These are phyloP conservation scores for Dioctria rufipes DNA, from an alignment of 2,888 invertebrate genomes.

Conservation along the genomic window DNA sequence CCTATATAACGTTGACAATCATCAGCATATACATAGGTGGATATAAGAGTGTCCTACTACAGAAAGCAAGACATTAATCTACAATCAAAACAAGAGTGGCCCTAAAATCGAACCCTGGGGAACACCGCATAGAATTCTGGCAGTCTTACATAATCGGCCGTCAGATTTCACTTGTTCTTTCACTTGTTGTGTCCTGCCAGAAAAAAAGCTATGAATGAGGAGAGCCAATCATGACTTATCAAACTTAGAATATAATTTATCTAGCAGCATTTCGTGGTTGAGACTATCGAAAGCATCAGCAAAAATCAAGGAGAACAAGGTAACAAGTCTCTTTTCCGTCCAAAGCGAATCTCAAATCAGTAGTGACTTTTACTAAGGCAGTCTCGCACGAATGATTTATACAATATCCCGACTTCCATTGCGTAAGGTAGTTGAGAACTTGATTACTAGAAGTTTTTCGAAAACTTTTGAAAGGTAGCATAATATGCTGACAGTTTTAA, in stretches of 20 bases:
- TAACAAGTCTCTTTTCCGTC: neutral
- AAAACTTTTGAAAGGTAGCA: neutral
- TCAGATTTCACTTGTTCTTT: neutral
- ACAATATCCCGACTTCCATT: neutral
- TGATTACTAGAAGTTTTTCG: neutral
- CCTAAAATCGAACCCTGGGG: neutral
- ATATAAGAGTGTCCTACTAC: too few species aligned
- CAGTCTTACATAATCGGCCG: neutral
- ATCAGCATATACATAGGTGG: too few species aligned
- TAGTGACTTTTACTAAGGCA: neutral
- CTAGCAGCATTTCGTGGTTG: neutral
- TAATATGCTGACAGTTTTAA: neutral
- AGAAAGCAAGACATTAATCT: too few species aligned
- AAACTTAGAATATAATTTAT: neutral
- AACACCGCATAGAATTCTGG: neutral
- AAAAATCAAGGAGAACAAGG: constrained; percentile 1
- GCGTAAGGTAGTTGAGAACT: neutral
- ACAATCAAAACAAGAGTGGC: neutral
- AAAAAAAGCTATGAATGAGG: neutral
- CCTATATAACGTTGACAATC: too few species aligned
- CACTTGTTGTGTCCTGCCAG: neutral
- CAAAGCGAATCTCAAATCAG: neutral
- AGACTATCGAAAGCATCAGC: neutral
- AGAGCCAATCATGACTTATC: neutral
- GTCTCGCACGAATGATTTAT: neutral